Evolutionary conservation across 1,140 invertebrate genomes (phyloP), one percentile per base, ranked within the genome.

Genomic region (Aphaenogaster ashmeadi): DNA sequence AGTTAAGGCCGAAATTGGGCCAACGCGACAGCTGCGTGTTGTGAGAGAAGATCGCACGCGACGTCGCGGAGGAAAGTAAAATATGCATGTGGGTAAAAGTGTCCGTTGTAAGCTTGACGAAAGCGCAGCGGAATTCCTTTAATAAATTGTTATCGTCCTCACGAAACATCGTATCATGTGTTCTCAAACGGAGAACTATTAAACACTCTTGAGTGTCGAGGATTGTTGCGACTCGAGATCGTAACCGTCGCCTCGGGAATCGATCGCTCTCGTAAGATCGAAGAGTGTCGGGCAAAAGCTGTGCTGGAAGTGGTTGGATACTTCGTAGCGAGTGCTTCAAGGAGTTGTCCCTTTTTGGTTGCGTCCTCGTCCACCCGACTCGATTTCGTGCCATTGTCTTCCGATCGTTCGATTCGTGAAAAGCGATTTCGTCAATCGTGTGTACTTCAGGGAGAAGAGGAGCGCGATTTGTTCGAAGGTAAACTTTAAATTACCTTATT

Each of bases 331-430:
- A 87, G 88, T 88, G 87, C 41, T 33, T 44, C 47, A 18, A 52
- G 21, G 13, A 9, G n/a, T 21, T 58, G 52, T 47, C 41, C 33
- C 44, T 38, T 84, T 84, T 84, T 50, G 7, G 80, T 75, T 67
- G 41, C 69, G 11, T 79, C 64, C 58, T 13, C 56, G 38, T 44
- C 54, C 58, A 50, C 18, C 72, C 74, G 21, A 69, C 83, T 80
- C 75, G 36, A 80, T 81, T 89, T 72, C 64, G 88, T 38, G 56
- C 38, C 71, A 89, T 89, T 90, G 77, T 90, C 62, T 86, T 36
- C 8, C 33, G 8, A 80, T 38, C 18, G 78, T 67, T 47, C 66
- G 69, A 62, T 50, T 56, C 66, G 87, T 89, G 83, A 87, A 87
- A 81, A 62, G 47, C 88, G 67, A 80, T 86, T 66, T 66, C 41